A percentile compares a stretch with the other conserved stretches of the same genome.
phyloP scores from a whole-genome alignment of 2,113 vertebrate genomes.

The Noctilio leporinus region DNA sequence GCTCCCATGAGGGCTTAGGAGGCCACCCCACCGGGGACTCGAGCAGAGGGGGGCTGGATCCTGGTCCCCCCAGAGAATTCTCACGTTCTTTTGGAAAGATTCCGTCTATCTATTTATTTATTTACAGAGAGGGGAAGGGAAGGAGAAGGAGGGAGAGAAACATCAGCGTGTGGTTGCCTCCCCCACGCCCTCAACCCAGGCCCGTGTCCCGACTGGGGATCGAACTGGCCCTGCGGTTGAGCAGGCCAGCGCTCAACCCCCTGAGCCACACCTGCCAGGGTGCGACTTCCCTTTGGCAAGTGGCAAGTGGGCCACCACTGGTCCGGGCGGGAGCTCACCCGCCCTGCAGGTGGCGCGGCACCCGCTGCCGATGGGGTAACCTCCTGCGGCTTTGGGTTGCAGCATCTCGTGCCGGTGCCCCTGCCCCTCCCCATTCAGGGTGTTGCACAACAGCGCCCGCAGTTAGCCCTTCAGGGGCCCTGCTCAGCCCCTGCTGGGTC shows the following conservation, averaged over 20 bases:
- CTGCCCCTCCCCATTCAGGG: not conserved
- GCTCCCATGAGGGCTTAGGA: not conserved
- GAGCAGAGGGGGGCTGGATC: not conserved
- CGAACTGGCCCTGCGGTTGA: too few species aligned
- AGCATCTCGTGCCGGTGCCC: slow-evolving; percentile 4
- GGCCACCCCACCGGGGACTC: not conserved
- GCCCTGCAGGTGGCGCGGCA: not conserved
- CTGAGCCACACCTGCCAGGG: too few species aligned
- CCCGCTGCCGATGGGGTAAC: slow-evolving; percentile 47
- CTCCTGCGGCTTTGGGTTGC: slow-evolving; percentile 43
- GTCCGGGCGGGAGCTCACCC: not conserved
- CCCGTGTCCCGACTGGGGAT: too few species aligned
- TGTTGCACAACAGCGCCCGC: slow-evolving; percentile 51
- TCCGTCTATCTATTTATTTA: too few species aligned
- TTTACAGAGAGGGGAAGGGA: too few species aligned
- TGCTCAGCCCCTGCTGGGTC: not conserved
- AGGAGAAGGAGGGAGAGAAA: too few species aligned
- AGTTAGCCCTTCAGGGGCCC: not conserved
- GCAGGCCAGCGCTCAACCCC: too few species aligned
- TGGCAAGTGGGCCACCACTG: not conserved
- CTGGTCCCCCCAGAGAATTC: not conserved
- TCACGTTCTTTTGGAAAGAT: too few species aligned
- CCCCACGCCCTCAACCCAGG: too few species aligned
- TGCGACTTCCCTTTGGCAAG: too few species aligned
- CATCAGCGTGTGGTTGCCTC: too few species aligned